Evolutionary conservation across 1,140 invertebrate genomes (phyloP).

Genomic region (Zaprionus taronus): DNA sequence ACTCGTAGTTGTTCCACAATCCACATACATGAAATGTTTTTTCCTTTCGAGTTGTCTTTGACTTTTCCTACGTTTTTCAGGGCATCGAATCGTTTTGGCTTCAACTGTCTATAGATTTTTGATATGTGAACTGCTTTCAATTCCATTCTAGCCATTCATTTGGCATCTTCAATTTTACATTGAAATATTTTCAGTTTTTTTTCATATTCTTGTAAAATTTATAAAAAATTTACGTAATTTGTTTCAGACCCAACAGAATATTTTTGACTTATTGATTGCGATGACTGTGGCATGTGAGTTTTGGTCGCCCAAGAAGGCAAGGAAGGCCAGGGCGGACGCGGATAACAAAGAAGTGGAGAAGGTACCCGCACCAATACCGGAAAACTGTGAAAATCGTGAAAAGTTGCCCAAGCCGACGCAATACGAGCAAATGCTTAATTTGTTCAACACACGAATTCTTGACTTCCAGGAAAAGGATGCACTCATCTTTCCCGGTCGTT

Average conservation of each 20-base stretch:
- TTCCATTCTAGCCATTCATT: background rate
- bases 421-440: background rate
- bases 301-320: background rate
- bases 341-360: background rate
- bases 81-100: no score
- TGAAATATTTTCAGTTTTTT: background rate
- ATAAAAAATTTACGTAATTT: background rate
- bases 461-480: background rate
- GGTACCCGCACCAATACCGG: background rate
- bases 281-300: background rate
- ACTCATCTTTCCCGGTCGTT: constrained; percentile 8
- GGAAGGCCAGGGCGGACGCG: background rate
- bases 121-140: no score
- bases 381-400: background rate
- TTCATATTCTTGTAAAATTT: background rate
- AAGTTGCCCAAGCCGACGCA: background rate
- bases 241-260: background rate
- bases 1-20: no score
- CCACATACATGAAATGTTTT: no score
- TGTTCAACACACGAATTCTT: background rate
- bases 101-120: no score
- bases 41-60: no score
- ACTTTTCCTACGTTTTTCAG: no score
- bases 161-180: background rate
- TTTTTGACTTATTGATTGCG: background rate